Base-by-base conservation (phyloP, 2,113 vertebrate species). In the Malurus melanocephalus region DNA sequence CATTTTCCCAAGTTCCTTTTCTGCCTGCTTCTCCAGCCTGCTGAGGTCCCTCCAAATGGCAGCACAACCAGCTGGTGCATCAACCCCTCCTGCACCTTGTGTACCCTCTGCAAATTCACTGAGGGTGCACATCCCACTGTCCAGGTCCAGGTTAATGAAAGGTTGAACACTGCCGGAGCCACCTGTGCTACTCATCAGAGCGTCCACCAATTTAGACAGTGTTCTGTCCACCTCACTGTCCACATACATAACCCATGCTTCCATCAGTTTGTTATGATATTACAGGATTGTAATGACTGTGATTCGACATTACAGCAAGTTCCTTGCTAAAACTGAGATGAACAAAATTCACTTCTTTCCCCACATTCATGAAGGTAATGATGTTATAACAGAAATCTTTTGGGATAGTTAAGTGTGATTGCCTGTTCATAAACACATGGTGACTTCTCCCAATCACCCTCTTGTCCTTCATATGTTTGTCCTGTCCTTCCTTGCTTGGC, bases 11-110 rank as follows among this genome's bases (percentile, higher is more conserved):
- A 23, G 24, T 35, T 14, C 49, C 28, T 38, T 11, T 0, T 35
- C 40, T 30, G 38, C 30, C 17, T 0, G 0, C 18, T 62, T 71
- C 24, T 45, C 48, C 48, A 85, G 46, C 17, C 51, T 3, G 1
- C n/a, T 53, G 32, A 59, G 21, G 32, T 62, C 32, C 13, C 43
- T 21, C 42, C 49, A 57, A 74, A 79, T 10, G 22, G 33, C 80
- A 90, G 48, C 40, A 60, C 22, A 46, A 42, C 18, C 28, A 73
- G 11, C 16, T 55, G 48, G 7, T 24, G 5, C 49, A 67, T 30
- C 51, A 67, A 23, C 6, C 26, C 20, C 42, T 55, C 24, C 46
- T n/a, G 16, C 14, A 7, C 7, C 26, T 32, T 55, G 27, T 1
- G 0, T 20, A 61, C 16, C 10, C 18, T 26, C 55, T 46, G 48